phyloP scores from a whole-genome alignment of 2,888 invertebrate species.

The Fragum sueziense region DNA sequence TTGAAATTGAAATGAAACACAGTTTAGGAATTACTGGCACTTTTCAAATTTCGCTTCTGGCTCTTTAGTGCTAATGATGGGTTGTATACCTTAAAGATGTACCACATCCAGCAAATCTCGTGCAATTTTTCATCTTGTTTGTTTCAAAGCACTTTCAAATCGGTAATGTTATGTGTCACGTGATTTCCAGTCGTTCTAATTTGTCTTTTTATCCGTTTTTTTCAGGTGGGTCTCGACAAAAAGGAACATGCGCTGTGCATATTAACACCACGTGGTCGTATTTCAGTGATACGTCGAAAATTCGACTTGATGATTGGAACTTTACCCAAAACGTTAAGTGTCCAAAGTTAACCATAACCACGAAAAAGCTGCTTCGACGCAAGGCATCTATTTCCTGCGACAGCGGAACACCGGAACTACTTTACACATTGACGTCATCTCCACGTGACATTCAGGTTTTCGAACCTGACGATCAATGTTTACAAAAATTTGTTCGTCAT shows the following conservation, averaged over 20 bases:
- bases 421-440: not conserved
- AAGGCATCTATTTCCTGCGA: not conserved
- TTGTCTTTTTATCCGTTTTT: not conserved
- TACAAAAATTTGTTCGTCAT: conserved; percentile 29
- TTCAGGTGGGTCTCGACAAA: not conserved
- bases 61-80: too few relatives aligned
- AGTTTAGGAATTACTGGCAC: too few relatives aligned
- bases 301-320: not conserved
- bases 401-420: not conserved
- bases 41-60: too few relatives aligned
- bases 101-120: too few relatives aligned
- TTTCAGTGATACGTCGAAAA: not conserved
- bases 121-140: too few relatives aligned
- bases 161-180: too few relatives aligned
- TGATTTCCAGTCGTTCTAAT: not conserved
- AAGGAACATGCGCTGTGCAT: not conserved
- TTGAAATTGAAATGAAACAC: too few relatives aligned
- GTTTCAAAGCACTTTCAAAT: too few relatives aligned
- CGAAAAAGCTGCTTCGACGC: not conserved
- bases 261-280: not conserved
- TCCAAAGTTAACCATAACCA: not conserved
- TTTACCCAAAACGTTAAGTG: conserved; percentile 9
- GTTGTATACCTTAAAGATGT: too few relatives aligned
- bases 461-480: conserved; percentile 33
- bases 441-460: conserved; percentile 15